Percentiles rank a stretch among this genome's conserved stretches.
Evolutionary conservation across 2,113 vertebrate species (phyloP).

Genomic region (Calidris pygmaea): DNA sequence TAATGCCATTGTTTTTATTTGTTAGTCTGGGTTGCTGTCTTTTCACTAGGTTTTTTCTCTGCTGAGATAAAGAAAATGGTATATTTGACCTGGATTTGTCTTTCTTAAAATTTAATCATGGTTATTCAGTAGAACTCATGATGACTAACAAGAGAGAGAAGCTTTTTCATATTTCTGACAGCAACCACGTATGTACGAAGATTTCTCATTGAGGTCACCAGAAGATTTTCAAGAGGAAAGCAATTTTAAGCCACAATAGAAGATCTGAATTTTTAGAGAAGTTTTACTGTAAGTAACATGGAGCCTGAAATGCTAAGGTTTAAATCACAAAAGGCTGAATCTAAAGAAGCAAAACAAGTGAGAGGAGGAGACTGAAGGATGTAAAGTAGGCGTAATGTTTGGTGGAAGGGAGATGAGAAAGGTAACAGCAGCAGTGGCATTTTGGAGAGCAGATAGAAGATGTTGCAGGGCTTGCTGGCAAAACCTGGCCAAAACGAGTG

Average conservation of each 20-base stretch:
- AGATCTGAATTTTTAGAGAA: neutral
- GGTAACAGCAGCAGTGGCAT: neutral
- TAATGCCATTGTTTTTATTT: neutral
- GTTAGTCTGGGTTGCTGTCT: neutral
- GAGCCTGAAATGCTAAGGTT: neutral
- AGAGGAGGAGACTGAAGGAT: neutral
- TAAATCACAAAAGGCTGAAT: neutral
- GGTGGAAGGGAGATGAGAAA: neutral
- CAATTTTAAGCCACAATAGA: neutral
- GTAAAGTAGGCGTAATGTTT: no score
- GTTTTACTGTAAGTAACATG: neutral
- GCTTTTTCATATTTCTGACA: neutral
- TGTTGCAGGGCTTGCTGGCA: neutral
- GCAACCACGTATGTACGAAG: neutral
- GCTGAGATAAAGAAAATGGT: neutral
- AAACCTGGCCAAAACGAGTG: neutral
- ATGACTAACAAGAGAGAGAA: neutral
- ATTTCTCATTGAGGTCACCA: neutral
- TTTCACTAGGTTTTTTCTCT: neutral
- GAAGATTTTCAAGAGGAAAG: neutral
- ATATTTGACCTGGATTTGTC: neutral
- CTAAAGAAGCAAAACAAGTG: neutral
- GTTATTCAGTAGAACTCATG: neutral
- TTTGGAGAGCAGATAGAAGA: neutral
- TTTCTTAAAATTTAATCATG: neutral